These are phyloP conservation scores for Orthosia gracilis DNA, from an alignment of 2,888 invertebrate species.

Conservation along the genomic window DNA sequence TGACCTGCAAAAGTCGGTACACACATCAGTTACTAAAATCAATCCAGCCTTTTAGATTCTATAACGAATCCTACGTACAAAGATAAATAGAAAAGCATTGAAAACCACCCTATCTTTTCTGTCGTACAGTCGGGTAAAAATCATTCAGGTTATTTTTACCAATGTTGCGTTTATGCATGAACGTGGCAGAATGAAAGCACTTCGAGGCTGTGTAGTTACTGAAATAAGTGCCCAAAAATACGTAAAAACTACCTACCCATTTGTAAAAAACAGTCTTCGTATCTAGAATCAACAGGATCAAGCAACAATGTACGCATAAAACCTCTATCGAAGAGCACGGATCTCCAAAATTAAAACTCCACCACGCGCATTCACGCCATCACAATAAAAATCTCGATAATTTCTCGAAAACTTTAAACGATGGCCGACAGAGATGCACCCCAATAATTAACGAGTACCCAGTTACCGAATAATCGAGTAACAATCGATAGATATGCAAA, in stretches of 20 bases:
- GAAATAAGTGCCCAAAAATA: not conserved
- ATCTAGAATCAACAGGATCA: not conserved
- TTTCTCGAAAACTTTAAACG: slow-evolving; percentile 39
- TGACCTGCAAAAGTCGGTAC: too few species aligned
- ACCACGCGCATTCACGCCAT: slow-evolving; percentile 16
- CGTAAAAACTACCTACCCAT: not conserved
- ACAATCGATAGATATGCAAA: slow-evolving; percentile 71
- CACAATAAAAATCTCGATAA: slow-evolving; percentile 43
- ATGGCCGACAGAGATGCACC: slow-evolving; percentile 36
- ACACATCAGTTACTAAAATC: too few species aligned
- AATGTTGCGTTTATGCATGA: too few species aligned
- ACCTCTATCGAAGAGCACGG: not conserved
- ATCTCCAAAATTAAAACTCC: slow-evolving; percentile 22
- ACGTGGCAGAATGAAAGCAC: not conserved
- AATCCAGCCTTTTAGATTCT: too few species aligned
- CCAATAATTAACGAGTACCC: slow-evolving; percentile 51
- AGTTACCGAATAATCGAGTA: slow-evolving; percentile 36
- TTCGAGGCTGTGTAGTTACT: not conserved
- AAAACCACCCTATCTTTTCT: too few species aligned
- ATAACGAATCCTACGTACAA: too few species aligned
- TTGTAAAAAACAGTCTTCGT: not conserved
- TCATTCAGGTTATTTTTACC: too few species aligned
- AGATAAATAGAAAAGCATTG: too few species aligned
- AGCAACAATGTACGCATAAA: not conserved
- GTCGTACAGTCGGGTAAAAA: too few species aligned